A percentile compares a stretch with the other conserved stretches of the same genome.
Evolutionary conservation across 2,113 vertebrate genomes (phyloP).

Genomic region (Aphelocoma coerulescens): DNA sequence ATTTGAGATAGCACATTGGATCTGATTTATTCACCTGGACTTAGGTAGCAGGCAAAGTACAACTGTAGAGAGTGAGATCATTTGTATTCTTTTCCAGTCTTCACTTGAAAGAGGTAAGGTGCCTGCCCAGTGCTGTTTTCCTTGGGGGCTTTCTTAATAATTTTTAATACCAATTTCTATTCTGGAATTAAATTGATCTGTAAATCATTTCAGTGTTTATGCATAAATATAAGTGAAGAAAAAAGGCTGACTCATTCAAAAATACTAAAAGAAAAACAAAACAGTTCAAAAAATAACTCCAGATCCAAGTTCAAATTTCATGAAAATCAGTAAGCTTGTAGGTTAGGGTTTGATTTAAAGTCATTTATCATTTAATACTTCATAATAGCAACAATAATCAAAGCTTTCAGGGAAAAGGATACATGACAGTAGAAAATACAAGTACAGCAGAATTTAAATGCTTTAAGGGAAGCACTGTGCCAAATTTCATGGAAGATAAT

Average conservation of each 20-base stretch:
- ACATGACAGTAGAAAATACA: neutral
- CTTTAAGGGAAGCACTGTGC: neutral
- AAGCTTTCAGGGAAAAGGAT: neutral
- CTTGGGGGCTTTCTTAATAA: neutral
- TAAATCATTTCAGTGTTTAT: neutral
- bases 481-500: neutral
- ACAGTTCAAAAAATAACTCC: neutral
- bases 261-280: neutral
- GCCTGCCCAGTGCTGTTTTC: neutral
- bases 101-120: slow-evolving; percentile 50
- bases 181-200: neutral
- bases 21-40: slow-evolving; percentile 45
- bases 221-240: neutral
- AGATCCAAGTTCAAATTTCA: neutral
- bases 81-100: neutral
- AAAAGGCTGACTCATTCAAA: neutral
- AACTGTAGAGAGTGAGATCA: neutral
- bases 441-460: neutral
- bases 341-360: neutral
- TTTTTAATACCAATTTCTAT: neutral
- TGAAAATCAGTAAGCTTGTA: neutral
- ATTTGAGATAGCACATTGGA: slow-evolving; percentile 9
- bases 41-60: slow-evolving; percentile 60
- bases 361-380: neutral
- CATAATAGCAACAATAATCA: neutral